Conservation (phyloP, 1,140 invertebrate species). For the Samia ricini region DNA sequence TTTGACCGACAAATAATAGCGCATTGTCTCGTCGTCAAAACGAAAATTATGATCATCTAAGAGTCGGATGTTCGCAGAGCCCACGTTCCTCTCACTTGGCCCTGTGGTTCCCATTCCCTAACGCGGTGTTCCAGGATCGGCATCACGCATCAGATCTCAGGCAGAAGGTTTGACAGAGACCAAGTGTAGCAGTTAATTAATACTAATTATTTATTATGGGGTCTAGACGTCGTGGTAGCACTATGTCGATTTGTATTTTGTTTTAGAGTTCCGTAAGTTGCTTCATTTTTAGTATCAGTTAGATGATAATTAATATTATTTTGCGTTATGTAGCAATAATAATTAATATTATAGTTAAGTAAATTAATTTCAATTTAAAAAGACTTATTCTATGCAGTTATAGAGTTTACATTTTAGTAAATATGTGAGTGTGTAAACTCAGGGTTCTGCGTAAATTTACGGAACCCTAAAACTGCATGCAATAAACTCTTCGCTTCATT, state of each 20-base stretch:
- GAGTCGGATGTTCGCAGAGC: slow-evolving; percentile 62
- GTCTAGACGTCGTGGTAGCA: slow-evolving; percentile 39
- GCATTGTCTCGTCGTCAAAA: no score
- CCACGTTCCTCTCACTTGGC: slow-evolving; percentile 73
- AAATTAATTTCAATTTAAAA: no score
- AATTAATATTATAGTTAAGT: no score
- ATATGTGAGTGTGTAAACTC: background rate
- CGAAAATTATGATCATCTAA: background rate
- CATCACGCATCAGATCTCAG: slow-evolving; percentile 66
- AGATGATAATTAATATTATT: no score
- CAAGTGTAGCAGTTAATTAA: slow-evolving; percentile 28
- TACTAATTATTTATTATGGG: slow-evolving; percentile 34
- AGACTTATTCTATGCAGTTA: no score
- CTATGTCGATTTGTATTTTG: slow-evolving; percentile 3
- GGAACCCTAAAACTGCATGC: slow-evolving; percentile 11
- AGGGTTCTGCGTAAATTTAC: slow-evolving; percentile 6
- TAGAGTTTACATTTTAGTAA: no score
- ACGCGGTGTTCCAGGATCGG: slow-evolving; percentile 75
- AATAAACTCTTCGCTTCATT: no score
- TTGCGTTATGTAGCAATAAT: no score
- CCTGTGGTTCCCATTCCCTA: slow-evolving; percentile 78
- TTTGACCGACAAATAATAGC: no score
- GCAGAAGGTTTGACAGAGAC: slow-evolving; percentile 64
- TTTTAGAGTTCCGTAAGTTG: slow-evolving; percentile 18
- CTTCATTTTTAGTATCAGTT: background rate